Base-by-base conservation (phyloP, 2,113 vertebrate genomes). In the Emydura subglobosa region DNA sequence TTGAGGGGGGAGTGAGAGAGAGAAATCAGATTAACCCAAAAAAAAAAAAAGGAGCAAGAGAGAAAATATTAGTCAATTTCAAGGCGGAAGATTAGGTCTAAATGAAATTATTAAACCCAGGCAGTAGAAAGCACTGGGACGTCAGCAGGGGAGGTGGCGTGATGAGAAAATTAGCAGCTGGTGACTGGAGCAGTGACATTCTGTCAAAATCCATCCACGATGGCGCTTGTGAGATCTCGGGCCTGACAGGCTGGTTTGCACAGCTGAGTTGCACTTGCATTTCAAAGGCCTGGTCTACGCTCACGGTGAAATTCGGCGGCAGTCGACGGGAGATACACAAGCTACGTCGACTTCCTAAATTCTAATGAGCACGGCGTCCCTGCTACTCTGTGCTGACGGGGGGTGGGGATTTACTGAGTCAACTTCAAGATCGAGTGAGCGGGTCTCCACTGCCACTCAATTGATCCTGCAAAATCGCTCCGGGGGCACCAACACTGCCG, bases 51-150 rank as follows among this genome's bases (percentile, higher is more conserved):
- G 5, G 54, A 24, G 44, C 53, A 19, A 68, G n/a, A 89, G 81
- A 76, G 57, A 83, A 72, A n/a, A 53, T 81, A 80, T 91, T 85
- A 74, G 31, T 59, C 90, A 51, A 16, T 83, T 89, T 90, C 81
- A 59, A 83, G 88, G 79, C 49, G 87, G 55, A 87, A 1, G 0
- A 78, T 72, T 83, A 84, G 49, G 53, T 86, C 86, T 87, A 90
- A 96, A 86, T 1, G 4, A 92, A 92, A 79, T 79, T n/a, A 87
- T 94, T 94, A 95, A 91, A 78, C 85, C 85, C 85, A 92, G 65
- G 92, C 88, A 95, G 82, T 51, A 87, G 76, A 44, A 88, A 79
- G 34, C 59, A 16, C n/a, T 16, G 79, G 68, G 85, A 93, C 76
- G 51, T 54, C 87, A 59, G 47, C 0, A 1, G 51, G 85, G 47